Evolutionary conservation across 2,888 invertebrate species (phyloP), one percentile per base, ranked within the genome.

Genomic region (Dexiosoma caninum): DNA sequence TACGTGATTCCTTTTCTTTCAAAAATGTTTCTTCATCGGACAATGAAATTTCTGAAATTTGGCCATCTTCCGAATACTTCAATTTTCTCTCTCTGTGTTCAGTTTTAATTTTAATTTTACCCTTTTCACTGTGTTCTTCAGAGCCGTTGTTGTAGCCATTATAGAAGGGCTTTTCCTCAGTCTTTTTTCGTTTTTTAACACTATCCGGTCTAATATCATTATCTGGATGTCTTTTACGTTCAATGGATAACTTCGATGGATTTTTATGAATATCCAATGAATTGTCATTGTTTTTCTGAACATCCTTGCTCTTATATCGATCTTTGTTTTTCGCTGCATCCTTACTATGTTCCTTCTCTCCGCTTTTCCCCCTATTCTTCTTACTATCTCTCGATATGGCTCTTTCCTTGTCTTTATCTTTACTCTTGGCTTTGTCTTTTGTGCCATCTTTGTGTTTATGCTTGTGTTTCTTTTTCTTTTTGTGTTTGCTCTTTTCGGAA

Each of bases 11-110:
- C 4, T 83, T 84, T 19, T 69, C 67, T 35, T 69, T 78, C 4
- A 89, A 77, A 75, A 86, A 90, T 0, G 88, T 88, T 69, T 90
- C 90, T 60, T 90, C 90, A 78, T 90, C 90, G 0, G 90, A 90
- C 2, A 90, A 83, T 5, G 90, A 88, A 2, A 89, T 84, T 59
- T 89, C 89, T 0, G 88, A 89, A 19, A 75, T 70, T 32, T 87
- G 83, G 1, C 84, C 85, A 12, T 84, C 83, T 6, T 82, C 83
- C 1, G 81, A 76, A 9, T 62, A 9, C 16, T 64, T 72, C 0
- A 42, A 14, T 49, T 69, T 80, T 44, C 12, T 72, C 8, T 83
- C 79, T 10, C 21, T 60, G 0, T 46, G 44, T 59, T 83, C 84
- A 12, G 46, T 62, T 80, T 84, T 83, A 9, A 82, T 83, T 67